Evolutionary conservation across 2,888 invertebrate genomes (phyloP).

Genomic region (Synergus gifuensis): DNA sequence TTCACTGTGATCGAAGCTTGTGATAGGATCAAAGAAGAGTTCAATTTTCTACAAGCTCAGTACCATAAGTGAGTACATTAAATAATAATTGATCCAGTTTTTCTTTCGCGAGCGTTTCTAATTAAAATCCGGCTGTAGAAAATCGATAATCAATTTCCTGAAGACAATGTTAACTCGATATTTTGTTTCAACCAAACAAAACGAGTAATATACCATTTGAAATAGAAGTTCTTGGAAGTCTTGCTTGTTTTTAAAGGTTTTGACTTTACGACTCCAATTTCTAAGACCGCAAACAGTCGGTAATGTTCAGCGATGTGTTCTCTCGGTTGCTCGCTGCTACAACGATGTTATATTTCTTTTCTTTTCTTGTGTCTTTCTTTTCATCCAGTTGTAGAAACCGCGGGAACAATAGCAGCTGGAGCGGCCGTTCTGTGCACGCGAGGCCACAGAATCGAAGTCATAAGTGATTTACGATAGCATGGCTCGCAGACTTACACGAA

Average conservation of each 20-base stretch:
- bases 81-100: background rate
- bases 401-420: constrained; percentile 53
- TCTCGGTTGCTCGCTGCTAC: constrained; percentile 39
- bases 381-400: constrained; percentile 40
- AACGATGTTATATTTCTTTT: constrained; percentile 42
- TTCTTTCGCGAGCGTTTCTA: too few relatives aligned
- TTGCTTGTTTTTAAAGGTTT: constrained; percentile 24
- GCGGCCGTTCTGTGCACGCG: constrained; percentile 48
- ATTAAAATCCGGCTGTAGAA: too few relatives aligned
- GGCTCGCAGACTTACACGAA: constrained; percentile 45
- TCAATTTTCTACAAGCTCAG: constrained; percentile 96
- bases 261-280: constrained; percentile 39
- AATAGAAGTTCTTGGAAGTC: constrained; percentile 14
- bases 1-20: constrained; percentile 95
- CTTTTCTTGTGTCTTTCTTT: constrained; percentile 46
- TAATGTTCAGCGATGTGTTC: constrained; percentile 40
- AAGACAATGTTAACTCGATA: background rate
- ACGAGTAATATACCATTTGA: background rate
- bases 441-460: constrained; percentile 49
- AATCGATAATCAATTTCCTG: background rate
- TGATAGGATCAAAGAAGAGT: constrained; percentile 97
- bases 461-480: constrained; percentile 55
- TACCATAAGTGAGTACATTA: constrained; percentile 89
- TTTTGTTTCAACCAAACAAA: background rate
- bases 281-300: constrained; percentile 42